Percentiles rank a stretch among this genome's conserved stretches.
Evolutionary conservation across 2,113 vertebrate species (phyloP).

Genomic region (Cyprinodon variegatus): DNA sequence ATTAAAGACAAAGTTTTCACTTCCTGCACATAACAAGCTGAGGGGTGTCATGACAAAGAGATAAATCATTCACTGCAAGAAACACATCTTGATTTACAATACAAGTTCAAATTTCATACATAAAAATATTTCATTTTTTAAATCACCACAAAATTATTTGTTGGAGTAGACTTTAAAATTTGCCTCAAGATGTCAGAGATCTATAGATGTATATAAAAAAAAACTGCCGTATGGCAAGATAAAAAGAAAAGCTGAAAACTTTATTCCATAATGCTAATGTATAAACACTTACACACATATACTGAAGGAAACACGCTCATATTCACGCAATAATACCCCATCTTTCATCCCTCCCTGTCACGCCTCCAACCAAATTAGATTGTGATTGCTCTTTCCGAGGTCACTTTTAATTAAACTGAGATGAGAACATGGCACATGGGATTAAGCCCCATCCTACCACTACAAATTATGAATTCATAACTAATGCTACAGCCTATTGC

Average conservation of each 20-base stretch:
- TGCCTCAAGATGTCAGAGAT: constrained; percentile 4
- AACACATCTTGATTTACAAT: not conserved
- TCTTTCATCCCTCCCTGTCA: constrained; percentile 55
- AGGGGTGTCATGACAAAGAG: not conserved
- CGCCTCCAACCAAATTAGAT: constrained; percentile 73
- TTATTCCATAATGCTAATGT: constrained; percentile 5
- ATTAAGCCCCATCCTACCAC: constrained; percentile 71
- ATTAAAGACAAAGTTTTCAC: too few species aligned
- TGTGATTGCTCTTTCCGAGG: constrained; percentile 78
- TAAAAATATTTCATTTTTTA: constrained; percentile 1
- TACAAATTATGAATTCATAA: constrained; percentile 75
- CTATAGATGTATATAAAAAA: constrained; percentile 4
- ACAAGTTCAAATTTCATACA: not conserved
- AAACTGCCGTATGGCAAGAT: not conserved
- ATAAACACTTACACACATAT: constrained; percentile 11
- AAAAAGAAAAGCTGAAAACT: constrained; percentile 2
- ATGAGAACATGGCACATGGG: constrained; percentile 75
- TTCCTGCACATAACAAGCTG: not conserved
- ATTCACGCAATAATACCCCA: constrained; percentile 50
- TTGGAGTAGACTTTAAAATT: constrained; percentile 13
- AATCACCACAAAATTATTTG: not conserved
- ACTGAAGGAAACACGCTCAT: constrained; percentile 19
- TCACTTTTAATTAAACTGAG: constrained; percentile 81
- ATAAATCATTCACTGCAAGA: not conserved
- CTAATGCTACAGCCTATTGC: constrained; percentile 60